phyloP scores from a whole-genome alignment of 2,113 vertebrate genomes.

The Xenus cinereus region DNA sequence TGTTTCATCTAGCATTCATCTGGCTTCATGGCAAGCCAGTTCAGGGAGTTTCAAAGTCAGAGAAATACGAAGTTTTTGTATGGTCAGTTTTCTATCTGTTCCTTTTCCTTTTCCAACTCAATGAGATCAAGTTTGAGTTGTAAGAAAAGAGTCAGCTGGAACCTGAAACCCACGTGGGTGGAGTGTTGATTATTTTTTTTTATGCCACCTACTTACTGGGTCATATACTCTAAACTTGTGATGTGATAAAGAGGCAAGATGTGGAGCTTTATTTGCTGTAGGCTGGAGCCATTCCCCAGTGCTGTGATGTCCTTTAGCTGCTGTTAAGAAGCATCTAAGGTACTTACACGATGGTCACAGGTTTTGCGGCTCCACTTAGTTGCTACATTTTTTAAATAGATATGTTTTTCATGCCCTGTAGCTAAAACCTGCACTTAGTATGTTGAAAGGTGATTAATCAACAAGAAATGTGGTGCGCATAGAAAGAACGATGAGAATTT shows the following conservation, averaged over 20 bases:
- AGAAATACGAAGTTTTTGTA: neutral
- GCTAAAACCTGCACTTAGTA: neutral
- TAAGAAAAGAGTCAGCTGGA: neutral
- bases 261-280: neutral
- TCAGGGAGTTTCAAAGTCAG: neutral
- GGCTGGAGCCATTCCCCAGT: neutral
- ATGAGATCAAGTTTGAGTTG: neutral
- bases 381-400: neutral
- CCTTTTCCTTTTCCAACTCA: neutral
- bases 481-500: neutral
- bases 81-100: neutral
- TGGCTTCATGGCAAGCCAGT: neutral
- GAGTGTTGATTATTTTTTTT: neutral
- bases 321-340: neutral
- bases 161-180: rapidly evolving
- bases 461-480: neutral
- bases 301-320: neutral
- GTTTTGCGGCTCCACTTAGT: neutral
- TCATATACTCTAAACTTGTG: neutral
- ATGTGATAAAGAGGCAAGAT: neutral
- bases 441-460: neutral
- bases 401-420: neutral
- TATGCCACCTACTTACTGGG: neutral
- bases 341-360: neutral
- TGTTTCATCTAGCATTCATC: neutral